These are phyloP conservation scores for Aelia acuminata DNA, from an alignment of 2,888 invertebrate species.

Conservation along the genomic window DNA sequence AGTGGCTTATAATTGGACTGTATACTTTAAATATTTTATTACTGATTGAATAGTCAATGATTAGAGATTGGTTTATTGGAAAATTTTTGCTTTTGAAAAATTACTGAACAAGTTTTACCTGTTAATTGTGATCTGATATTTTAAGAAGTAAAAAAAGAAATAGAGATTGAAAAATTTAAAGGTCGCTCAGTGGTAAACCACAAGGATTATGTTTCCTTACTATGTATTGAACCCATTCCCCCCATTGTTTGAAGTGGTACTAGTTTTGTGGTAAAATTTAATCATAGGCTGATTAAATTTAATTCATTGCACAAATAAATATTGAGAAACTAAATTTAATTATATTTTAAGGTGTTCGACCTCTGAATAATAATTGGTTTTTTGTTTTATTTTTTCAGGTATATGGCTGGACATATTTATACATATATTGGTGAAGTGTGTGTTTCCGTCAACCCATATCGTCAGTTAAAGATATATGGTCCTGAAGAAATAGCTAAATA, in stretches of 20 bases:
- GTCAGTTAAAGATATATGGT: slow-evolving; percentile 92
- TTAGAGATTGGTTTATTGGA: neutral
- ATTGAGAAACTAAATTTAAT: no score
- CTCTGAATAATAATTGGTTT: no score
- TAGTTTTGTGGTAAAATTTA: neutral
- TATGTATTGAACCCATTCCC: no score
- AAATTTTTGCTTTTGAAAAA: neutral
- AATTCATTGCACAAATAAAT: neutral
- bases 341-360: no score
- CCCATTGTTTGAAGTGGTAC: no score
- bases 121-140: neutral
- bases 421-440: slow-evolving; percentile 99
- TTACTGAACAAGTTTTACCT: neutral
- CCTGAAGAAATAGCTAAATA: slow-evolving; percentile 89
- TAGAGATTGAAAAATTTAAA: no score
- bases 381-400: slow-evolving; percentile 79
- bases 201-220: no score
- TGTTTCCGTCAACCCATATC: slow-evolving; percentile 98
- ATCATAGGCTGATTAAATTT: neutral
- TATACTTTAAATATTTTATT: no score
- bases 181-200: no score
- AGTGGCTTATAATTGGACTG: no score
- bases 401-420: slow-evolving; percentile 92
- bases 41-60: neutral
- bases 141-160: no score